Conservation (phyloP, 2,797 vertebrate species). For the Platyrinchus mystaceus region DNA sequence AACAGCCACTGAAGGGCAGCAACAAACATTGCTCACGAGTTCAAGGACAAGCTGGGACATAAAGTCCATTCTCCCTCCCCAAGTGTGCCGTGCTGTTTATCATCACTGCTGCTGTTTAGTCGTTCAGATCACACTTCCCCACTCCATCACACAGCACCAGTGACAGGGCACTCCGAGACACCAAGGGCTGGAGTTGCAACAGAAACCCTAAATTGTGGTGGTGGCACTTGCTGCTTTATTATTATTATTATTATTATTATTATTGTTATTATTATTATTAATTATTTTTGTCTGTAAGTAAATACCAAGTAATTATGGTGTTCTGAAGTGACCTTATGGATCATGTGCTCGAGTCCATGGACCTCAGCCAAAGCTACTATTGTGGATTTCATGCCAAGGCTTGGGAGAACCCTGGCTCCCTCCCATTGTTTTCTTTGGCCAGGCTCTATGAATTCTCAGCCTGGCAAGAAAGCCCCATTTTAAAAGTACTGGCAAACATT, state of each 20-base stretch:
- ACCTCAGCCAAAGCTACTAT: slow-evolving; percentile 76
- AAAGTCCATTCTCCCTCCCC: neutral
- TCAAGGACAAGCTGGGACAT: neutral
- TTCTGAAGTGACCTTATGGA: slow-evolving; percentile 75
- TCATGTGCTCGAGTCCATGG: slow-evolving; percentile 68
- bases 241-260: neutral
- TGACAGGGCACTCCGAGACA: accelerated
- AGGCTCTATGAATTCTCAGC: slow-evolving; percentile 76
- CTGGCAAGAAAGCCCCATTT: slow-evolving; percentile 81
- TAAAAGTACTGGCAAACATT: slow-evolving; percentile 76
- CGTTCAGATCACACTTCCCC: neutral
- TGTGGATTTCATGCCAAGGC: slow-evolving; percentile 75
- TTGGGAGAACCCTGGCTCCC: slow-evolving; percentile 77
- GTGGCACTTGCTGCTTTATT: neutral
- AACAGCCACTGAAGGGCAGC: neutral
- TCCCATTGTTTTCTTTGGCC: slow-evolving; percentile 88
- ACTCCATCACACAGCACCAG: neutral
- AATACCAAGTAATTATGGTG: slow-evolving; percentile 62
- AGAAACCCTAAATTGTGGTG: neutral
- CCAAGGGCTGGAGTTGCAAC: neutral
- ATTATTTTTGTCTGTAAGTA: slow-evolving; percentile 56
- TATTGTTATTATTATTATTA: neutral
- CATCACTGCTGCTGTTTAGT: neutral
- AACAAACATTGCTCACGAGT: neutral
- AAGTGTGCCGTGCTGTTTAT: neutral